Base-by-base conservation (phyloP, 2,113 vertebrate species). In the Seriola rivoliana region DNA sequence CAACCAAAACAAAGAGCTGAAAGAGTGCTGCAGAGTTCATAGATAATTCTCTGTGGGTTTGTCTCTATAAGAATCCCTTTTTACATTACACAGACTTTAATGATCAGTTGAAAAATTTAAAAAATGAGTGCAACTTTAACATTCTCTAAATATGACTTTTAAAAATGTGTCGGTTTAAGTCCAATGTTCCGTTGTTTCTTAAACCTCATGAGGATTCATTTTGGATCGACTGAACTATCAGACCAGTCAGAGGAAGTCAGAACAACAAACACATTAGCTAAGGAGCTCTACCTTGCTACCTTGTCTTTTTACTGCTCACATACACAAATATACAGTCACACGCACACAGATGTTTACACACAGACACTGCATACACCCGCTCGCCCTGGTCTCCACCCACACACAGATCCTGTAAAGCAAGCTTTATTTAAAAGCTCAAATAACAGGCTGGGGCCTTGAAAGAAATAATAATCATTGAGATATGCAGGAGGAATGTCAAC, bases 381-480 rank as follows among this genome's bases (percentile, higher is more conserved):
- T 74, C 12, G 17, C 42, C 50, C 75, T 34, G 58, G 32, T 32
- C 66, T 81, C 71, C 84, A 69, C 81, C 75, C 70, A 67, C 80
- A 32, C 79, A 63, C 62, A 55, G 67, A 29, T 29, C 75, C 75
- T 81, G 85, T 89, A 87, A 92, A 88, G 85, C 32, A 29, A 67
- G 84, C 64, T 90, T 92, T 81, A 85, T 85, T 92, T 91, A 82
- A 88, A 88, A 77, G 78, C 72, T 85, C 75, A 91, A 92, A 92
- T 93, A 92, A 90, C 88, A 82, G 66, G 68, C 71, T 76, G 73
- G 73, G 64, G 44, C 86, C 38, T 77, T 65, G 52, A 64, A 82
- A 91, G 89, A 84, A 91, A 92, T 86, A 89, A 93, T 89, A 91
- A 92, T 91, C 89, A 91, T 34, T n/a, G 80, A 91, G 71, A 90